Conservation (phyloP, 2,797 vertebrate species). For the Pseudotriccus pelzelni region DNA sequence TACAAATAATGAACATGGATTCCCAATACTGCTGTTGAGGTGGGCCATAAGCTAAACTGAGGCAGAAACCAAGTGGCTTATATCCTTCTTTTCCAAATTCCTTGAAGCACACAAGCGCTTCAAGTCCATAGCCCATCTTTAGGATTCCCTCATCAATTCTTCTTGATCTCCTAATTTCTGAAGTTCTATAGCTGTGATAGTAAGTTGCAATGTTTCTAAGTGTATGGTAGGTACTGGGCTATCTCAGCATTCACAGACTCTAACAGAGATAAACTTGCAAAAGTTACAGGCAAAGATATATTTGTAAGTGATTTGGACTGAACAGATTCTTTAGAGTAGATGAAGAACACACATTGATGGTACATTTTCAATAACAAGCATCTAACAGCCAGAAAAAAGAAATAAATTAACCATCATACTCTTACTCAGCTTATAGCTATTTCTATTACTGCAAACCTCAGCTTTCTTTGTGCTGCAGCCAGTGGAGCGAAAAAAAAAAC, state of each 20-base stretch:
- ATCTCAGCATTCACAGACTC: neutral
- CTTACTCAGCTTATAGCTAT: neutral
- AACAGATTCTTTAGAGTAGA: neutral
- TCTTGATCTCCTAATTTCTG: neutral
- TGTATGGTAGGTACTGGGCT: neutral
- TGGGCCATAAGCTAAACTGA: neutral
- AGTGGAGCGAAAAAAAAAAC: fast-evolving
- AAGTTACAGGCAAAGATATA: neutral
- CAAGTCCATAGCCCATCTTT: neutral
- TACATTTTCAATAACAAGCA: neutral
- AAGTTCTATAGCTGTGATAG: neutral
- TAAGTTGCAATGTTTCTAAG: neutral
- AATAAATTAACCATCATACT: neutral
- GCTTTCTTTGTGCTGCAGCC: neutral
- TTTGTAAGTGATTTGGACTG: neutral
- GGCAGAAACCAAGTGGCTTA: neutral
- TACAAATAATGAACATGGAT: neutral
- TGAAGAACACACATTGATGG: neutral
- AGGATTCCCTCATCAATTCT: neutral
- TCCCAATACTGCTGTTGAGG: neutral
- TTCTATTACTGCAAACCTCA: neutral
- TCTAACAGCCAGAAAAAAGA: neutral
- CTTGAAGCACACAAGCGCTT: neutral
- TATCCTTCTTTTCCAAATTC: neutral
- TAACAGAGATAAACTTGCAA: neutral